Base-by-base conservation (phyloP, 2,797 vertebrate genomes). In the Alosa sapidissima region DNA sequence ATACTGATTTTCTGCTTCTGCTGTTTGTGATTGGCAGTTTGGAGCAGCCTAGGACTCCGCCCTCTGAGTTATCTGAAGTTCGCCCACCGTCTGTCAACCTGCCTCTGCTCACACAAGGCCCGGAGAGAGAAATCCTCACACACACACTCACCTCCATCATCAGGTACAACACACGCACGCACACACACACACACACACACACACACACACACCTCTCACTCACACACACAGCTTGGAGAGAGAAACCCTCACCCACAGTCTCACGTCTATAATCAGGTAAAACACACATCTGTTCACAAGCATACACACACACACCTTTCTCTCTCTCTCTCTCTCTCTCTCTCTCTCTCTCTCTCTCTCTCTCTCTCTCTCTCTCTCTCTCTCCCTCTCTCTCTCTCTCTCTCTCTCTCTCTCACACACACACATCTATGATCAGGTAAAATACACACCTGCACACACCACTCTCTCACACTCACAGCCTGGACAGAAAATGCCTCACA, bases 111-210 rank as follows among this genome's bases (percentile, higher is more conserved):
- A 24, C 52, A 60, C 84, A 49, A 0, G 81, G 86, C 10, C 88
- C 87, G 0, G 90, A 89, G 81, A 92, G 68, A 92, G 89, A 94
- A 10, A 83, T 93, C 21, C 4, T 90, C 19, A 88, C 78, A 9
- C 85, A 92, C 0, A 3, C 88, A 3, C 86, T 96, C 78, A 85
- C 84, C 49, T 90, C 90, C 81, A 33, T 95, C 84, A 84, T 94
- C 89, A 90, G 92, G 94, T 95, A 91, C 90, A 19, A 81, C n/a
- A 3, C 24, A n/a, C 36, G 9, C 60, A 24, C 60, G 9, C 60
- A 62, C 60, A 62, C 60, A 28, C 60, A 65, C 60, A 24, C 19
- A 21, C 60, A 62, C 60, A 62, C 60, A 9, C 60, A 28, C 60
- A 62, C 60, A 58, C 14, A 19, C 19, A 62, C 60, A 7, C 60